Percentiles rank a stretch among this genome's conserved stretches.
phyloP scores from a whole-genome alignment of 2,113 vertebrate species.

The Engystomops pustulosus region DNA sequence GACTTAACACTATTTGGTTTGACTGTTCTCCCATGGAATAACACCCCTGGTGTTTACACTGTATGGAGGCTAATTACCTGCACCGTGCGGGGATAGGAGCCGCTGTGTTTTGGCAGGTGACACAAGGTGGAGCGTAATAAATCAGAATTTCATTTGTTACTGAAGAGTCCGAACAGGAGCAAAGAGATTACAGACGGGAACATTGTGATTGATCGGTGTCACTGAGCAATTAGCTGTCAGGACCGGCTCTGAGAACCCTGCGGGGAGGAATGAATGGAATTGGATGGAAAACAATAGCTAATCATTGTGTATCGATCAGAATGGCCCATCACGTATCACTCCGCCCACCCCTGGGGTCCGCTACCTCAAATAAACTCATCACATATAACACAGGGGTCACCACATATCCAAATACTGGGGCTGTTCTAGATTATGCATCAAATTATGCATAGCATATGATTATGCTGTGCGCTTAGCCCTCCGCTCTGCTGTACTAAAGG shows the following conservation, averaged over 20 bases:
- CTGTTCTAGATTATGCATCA: too few relatives aligned
- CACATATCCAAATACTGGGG: background rate
- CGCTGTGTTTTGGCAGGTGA: conserved; percentile 27
- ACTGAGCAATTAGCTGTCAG: background rate
- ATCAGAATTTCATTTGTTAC: background rate
- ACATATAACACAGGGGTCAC: background rate
- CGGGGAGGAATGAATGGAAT: conserved; percentile 4
- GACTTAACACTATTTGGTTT: background rate
- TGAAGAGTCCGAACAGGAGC: background rate
- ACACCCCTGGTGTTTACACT: background rate
- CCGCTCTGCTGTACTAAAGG: too few relatives aligned
- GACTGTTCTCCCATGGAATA: background rate
- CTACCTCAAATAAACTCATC: background rate
- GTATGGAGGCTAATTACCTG: background rate
- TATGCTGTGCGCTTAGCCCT: too few relatives aligned
- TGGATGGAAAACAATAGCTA: conserved; percentile 5
- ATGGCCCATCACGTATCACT: background rate
- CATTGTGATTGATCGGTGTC: conserved; percentile 14
- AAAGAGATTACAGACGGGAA: background rate
- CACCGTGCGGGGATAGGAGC: background rate
- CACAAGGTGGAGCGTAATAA: background rate
- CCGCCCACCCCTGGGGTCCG: background rate
- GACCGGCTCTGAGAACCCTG: background rate
- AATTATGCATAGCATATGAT: too few relatives aligned
- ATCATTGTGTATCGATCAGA: background rate